Base-by-base conservation (phyloP, 2,888 invertebrate genomes). In the Calephelis perditalis region DNA sequence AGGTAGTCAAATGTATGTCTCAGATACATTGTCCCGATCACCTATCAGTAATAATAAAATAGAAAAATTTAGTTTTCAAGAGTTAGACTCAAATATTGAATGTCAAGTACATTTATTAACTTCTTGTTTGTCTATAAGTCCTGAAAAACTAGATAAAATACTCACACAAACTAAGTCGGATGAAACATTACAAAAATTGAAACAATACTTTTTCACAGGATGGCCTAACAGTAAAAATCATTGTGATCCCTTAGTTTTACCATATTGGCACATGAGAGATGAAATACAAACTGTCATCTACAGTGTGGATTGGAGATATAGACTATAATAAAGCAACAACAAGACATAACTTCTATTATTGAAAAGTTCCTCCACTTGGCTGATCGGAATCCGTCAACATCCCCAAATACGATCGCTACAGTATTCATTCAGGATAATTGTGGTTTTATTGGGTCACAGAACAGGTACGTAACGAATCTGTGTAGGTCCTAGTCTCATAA, bases 1-100 rank as follows among this genome's bases (percentile, higher is more conserved):
- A 8, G 68, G 67, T 44, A 65, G 62, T 46, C 56, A 65, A 52
- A 54, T 67, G 26, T 67, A 61, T 46, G 55, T 68, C 35, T 65
- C 67, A 6, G 65, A 66, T 57, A 52, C 67, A 12, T 46, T 67
- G 15, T 67, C 65, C 3, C 62, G 67, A 9, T 57, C 59, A 45
- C 40, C 56, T 6, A 15, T 46, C 7, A 44, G 36, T 56, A 62
- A 52, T 9, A 26, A 59, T n/a, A 44, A 60, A 36, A 56, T 56
- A 37, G 61, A 66, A 46, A 7, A 47, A 57, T 57, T 63, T 52
- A 56, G 60, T 55, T 37, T 57, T 26, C 15, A 52, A 26, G 58
- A 66, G 37, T 62, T 63, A 62, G 58, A 43, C 7, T 11, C 46
- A 10, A 64, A 61, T 2, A 26, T 65, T 12, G 44, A 15, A n/a